Evolutionary conservation across 2,113 vertebrate species (phyloP), one percentile per base, ranked within the genome.

Genomic region (Neogobius melanostomus): DNA sequence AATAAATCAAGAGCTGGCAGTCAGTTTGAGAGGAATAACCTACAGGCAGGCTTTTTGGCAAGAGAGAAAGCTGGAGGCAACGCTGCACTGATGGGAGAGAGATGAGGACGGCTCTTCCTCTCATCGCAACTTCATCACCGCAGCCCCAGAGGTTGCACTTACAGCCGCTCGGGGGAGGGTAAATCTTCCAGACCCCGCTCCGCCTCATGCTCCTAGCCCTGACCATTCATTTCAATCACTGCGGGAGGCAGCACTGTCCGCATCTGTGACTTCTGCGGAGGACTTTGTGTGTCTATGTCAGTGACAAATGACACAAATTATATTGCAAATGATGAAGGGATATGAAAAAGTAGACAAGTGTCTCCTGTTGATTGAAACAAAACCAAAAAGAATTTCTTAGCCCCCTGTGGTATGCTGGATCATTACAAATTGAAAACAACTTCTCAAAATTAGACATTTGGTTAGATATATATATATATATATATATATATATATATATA

Each of bases 81-180:
- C 43, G 56, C 54, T 75, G 50, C 57, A 72, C 69, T 85, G 85
- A 89, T 77, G 74, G 62, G 63, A 73, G 64, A 47, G 54, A 85
- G 72, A 87, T 86, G 84, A 88, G 84, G 86, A 86, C 82, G 56
- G 74, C 71, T 71, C 71, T 63, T 74, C 69, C 63, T 80, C 84
- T 86, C 89, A 87, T 89, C 82, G 69, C 69, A 71, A 69, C 76
- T 85, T 88, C 84, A 83, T 88, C 84, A 82, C 71, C 57, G 62
- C 64, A 57, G 71, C 75, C 68, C 76, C 75, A 36, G 52, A 78
- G 66, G 68, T 82, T 68, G 69, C 66, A 6, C 68, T 85, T 87
- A 87, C 82, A 64, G 72, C 64, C 69, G 69, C 70, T 28, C n/a
- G 47, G 66, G 67, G 54, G 50, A 71, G 64, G 84, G 72, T 83